Base-by-base conservation (phyloP, 2,797 vertebrate species). In the Chromobotia macracanthus region DNA sequence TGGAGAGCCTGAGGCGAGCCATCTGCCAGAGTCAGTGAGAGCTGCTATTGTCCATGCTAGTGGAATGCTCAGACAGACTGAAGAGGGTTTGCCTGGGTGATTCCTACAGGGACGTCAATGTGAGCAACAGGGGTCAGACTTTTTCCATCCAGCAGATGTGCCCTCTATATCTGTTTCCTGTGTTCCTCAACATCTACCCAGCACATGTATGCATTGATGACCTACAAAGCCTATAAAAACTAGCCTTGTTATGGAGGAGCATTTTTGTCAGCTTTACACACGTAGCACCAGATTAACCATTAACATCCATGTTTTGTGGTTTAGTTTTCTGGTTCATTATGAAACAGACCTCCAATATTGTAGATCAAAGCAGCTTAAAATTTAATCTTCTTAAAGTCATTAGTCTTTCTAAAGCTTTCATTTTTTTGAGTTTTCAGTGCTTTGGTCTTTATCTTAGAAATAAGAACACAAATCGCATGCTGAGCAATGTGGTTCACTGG, bases 21-120 rank as follows among this genome's bases (percentile, higher is more conserved):
- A 94, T 94, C 93, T 94, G 93, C 91, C 89, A 72, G 69, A 18
- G 87, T 90, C 83, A 90, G 88, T 90, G 91, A 86, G 87, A 84
- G 88, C 88, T 86, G 89, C 86, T 89, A 91, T 93, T 94, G 93
- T 93, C 89, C 86, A 82, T 87, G 90, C 92, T 91, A 87, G 88
- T 90, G 92, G 92, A 94, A 94, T 94, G 92, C 83, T 86, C 71
- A 86, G 86, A 84, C 91, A 92, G 91, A 92, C 90, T 92, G 91
- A 92, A 86, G 90, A 92, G 89, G 81, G 82, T 88, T 67, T 19
- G 68, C 77, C 63, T 72, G 72, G 87, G 75, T 86, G 91, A 92
- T 92, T 93, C 92, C 92, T 92, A 91, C 75, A 90, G 89, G 89
- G 89, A 84, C 75, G 1, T 80, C 81, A 23, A 46, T 86, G 84